Conservation (phyloP, 2,113 vertebrate species). For the Centropus bengalensis region DNA sequence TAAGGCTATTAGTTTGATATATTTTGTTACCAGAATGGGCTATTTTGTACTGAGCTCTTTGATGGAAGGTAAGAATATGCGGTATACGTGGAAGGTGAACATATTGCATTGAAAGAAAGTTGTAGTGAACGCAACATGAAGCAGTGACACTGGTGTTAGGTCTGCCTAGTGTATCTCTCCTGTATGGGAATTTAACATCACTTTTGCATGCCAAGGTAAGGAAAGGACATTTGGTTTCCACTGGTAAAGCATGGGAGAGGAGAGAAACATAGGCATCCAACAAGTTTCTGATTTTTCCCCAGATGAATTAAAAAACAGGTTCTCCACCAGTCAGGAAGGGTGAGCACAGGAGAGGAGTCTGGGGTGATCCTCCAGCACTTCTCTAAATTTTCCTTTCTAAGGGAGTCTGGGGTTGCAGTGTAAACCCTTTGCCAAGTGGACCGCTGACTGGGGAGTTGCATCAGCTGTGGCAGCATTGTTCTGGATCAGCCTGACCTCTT, state of each 20-base stretch:
- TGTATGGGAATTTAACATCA: not conserved
- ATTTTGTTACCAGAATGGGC: constrained; percentile 4
- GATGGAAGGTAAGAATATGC: constrained; percentile 10
- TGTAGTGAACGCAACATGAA: not conserved
- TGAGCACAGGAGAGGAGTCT: not conserved
- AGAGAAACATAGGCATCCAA: not conserved
- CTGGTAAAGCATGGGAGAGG: not conserved
- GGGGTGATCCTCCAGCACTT: not conserved
- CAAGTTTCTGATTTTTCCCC: not conserved
- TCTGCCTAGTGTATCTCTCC: not conserved
- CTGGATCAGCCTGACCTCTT: not conserved
- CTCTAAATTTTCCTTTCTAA: not conserved
- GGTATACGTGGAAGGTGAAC: not conserved
- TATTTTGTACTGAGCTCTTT: not conserved
- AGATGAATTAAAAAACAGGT: rapidly evolving
- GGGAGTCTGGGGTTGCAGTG: not conserved
- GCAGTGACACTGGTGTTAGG: not conserved
- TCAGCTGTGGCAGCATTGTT: constrained; percentile 22
- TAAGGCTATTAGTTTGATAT: constrained; percentile 21
- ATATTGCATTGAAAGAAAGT: not conserved
- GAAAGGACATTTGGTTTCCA: not conserved
- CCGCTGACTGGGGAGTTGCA: not conserved
- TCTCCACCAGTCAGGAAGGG: not conserved
- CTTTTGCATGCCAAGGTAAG: not conserved
- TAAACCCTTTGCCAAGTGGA: not conserved